These are phyloP conservation scores for Drosophila malerkotliana DNA, from an alignment of 1,140 invertebrate species.

Conservation along the genomic window DNA sequence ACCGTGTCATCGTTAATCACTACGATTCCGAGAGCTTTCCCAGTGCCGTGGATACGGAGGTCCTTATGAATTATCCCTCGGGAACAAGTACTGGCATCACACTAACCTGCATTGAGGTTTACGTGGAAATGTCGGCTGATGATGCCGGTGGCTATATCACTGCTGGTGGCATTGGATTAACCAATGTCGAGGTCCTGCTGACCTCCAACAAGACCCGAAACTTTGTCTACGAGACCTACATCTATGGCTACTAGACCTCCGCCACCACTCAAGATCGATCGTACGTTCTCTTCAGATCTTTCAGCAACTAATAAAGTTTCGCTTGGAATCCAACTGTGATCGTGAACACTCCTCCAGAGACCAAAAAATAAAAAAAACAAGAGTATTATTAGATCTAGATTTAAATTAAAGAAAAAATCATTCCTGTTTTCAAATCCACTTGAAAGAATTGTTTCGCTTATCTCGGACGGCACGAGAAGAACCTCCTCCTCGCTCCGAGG, in stretches of 20 bases:
- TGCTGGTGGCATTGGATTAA: slow-evolving; percentile 59
- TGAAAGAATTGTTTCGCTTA: slow-evolving; percentile 1
- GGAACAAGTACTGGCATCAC: slow-evolving; percentile 34
- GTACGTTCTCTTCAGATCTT: slow-evolving; percentile 17
- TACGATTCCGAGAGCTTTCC: slow-evolving; percentile 68
- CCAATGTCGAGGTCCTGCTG: slow-evolving; percentile 55
- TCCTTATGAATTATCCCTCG: slow-evolving; percentile 58
- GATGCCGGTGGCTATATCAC: slow-evolving; percentile 63
- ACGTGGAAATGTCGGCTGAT: slow-evolving; percentile 60
- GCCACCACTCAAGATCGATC: too few relatives aligned
- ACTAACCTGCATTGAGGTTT: slow-evolving; percentile 69
- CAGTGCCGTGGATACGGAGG: slow-evolving; percentile 60
- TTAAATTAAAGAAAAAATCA: background rate
- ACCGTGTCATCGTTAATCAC: slow-evolving; percentile 61
- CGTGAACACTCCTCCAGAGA: slow-evolving; percentile 21
- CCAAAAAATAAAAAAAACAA: background rate
- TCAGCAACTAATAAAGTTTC: slow-evolving; percentile 36
- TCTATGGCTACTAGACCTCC: too few relatives aligned
- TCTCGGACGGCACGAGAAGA: background rate
- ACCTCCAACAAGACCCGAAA: slow-evolving; percentile 57
- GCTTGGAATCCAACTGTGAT: slow-evolving; percentile 73
- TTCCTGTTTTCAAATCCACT: background rate
- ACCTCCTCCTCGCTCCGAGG: background rate
- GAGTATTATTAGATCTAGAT: slow-evolving; percentile 1
- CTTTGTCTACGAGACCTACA: slow-evolving; percentile 67